Evolutionary conservation across 1,140 invertebrate genomes (phyloP).

Genomic region (Drosophila lacertosa): DNA sequence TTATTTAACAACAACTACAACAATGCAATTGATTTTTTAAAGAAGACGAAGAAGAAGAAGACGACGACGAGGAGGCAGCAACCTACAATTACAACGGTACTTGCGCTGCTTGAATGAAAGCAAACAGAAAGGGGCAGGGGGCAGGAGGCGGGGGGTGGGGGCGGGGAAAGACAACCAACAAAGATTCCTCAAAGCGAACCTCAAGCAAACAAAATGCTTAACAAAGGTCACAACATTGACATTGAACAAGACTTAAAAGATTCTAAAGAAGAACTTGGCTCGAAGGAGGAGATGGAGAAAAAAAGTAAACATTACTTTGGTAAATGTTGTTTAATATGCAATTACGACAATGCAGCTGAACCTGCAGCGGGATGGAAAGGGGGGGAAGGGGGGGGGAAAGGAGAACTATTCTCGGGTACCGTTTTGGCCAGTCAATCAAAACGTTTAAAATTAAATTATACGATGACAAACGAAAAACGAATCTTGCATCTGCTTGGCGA

Average conservation of each 20-base stretch:
- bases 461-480: slow-evolving; percentile 79
- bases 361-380: background rate
- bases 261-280: slow-evolving; percentile 12
- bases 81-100: slow-evolving; percentile 78
- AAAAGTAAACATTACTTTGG: slow-evolving; percentile 62
- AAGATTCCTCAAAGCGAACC: slow-evolving; percentile 53
- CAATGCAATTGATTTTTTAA: slow-evolving; percentile 76
- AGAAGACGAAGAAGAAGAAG: slow-evolving; percentile 36
- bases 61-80: slow-evolving; percentile 9
- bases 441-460: slow-evolving; percentile 79
- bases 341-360: slow-evolving; percentile 44
- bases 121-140: slow-evolving; percentile 35
- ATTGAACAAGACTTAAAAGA: slow-evolving; percentile 63
- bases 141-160: background rate
- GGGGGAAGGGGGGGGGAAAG: background rate
- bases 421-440: slow-evolving; percentile 64
- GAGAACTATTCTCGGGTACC: slow-evolving; percentile 40
- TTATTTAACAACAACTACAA: slow-evolving; percentile 67
- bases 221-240: slow-evolving; percentile 82
- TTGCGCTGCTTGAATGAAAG: slow-evolving; percentile 51
- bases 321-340: slow-evolving; percentile 81
- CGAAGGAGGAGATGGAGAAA: slow-evolving; percentile 25
- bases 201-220: slow-evolving; percentile 74
- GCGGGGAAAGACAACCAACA: slow-evolving; percentile 18
- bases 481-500: slow-evolving; percentile 33